Base-by-base conservation (phyloP, 2,888 invertebrate species). In the Drosophila subquinaria region DNA sequence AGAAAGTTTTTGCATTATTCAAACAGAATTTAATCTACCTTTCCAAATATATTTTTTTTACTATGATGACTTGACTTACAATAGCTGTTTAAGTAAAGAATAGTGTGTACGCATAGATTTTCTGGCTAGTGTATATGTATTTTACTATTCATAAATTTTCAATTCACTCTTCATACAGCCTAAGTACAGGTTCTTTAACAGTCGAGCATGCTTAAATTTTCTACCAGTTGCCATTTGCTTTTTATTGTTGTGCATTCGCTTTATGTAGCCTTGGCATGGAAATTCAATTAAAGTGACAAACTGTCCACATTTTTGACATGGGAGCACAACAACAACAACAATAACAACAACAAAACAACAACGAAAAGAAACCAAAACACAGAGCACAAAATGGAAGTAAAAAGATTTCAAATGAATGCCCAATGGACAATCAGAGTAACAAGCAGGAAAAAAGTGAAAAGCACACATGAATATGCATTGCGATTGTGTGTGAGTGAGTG, bases 261-360 rank as follows among this genome's bases (percentile, higher is more conserved):
- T 64, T 57, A 33, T 64, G 74, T 79, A 38, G 76, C 67, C 63
- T 70, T 73, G 79, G 79, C 90, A 85, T 90, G 88, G 73, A 78
- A 86, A 88, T 83, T 86, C 89, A 90, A 88, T 88, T 81, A 81
- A 90, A 90, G 85, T 90, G 88, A 90, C 89, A 88, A 88, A 88
- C 88, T 90, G 90, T 88, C 90, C 88, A 76, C 77, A 84, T 72
- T 82, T 90, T 78, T 90, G 90, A 88, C 77, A 90, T 82, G 88
- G 88, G 84, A 72, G 62, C 59, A 61, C 42, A 60, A 36, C 52
- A 55, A 45, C 30, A 59, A 43, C 13, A 45, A 62, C 13, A 36
- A 42, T 33, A 42, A 36, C 50, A 55, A 45, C 30, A 59, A 43
- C 13, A 45, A 62, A 36, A 42, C 33, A 45, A 45, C 43, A 56